Percentiles rank a stretch among this genome's conserved stretches.
These are phyloP conservation scores for Tricholaema leucomelas DNA, from an alignment of 2,113 vertebrate species.

Conservation along the genomic window DNA sequence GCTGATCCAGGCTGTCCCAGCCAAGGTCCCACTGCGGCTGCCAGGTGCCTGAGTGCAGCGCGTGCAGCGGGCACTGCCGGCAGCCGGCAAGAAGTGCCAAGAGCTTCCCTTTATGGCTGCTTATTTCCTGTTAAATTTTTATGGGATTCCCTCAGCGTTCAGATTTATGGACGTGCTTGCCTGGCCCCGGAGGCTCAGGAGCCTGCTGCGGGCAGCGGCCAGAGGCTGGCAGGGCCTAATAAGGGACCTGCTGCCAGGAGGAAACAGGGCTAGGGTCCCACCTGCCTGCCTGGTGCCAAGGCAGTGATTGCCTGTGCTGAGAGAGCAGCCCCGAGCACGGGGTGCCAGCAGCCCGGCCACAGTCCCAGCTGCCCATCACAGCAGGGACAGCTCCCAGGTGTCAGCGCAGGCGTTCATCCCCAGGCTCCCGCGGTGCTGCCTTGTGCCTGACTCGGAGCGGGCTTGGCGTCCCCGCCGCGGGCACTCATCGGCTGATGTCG, in stretches of 20 bases:
- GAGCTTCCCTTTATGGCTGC: not conserved
- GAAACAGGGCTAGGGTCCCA: not conserved
- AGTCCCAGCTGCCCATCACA: fast-evolving
- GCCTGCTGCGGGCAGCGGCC: fast-evolving
- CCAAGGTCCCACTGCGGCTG: not conserved
- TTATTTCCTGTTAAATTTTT: not conserved
- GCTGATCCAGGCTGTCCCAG: not conserved
- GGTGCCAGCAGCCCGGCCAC: fast-evolving
- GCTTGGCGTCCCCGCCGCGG: slow-evolving; percentile 13
- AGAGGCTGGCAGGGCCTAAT: fast-evolving
- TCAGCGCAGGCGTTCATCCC: fast-evolving
- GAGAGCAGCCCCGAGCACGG: fast-evolving
- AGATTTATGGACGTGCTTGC: not conserved
- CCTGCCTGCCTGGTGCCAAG: not conserved
- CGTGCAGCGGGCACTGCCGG: not conserved
- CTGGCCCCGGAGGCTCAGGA: not conserved
- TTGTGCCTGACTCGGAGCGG: not conserved
- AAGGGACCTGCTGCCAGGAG: not conserved
- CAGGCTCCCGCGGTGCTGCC: not conserved
- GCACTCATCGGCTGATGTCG: slow-evolving; percentile 57
- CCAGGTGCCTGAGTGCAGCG: not conserved
- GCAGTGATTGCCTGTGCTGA: fast-evolving
- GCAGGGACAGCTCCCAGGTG: not conserved
- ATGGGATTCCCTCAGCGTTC: slow-evolving; percentile 15
- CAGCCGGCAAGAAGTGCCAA: not conserved